These are phyloP conservation scores for Merops nubicus DNA, from an alignment of 2,113 vertebrate genomes.

Conservation along the genomic window DNA sequence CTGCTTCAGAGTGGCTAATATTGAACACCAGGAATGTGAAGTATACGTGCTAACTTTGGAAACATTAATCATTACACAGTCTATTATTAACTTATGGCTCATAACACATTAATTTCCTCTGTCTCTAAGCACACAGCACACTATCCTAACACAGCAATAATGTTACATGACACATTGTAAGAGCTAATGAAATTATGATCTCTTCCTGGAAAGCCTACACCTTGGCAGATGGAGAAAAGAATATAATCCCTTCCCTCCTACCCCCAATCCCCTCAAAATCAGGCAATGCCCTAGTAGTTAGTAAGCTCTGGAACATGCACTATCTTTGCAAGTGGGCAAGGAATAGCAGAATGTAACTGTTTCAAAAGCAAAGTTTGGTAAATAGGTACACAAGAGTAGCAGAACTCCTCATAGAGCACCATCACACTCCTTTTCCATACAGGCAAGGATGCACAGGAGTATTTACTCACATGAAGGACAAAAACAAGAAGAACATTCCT, in stretches of 20 bases:
- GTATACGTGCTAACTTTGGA: not conserved
- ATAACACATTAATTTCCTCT: not conserved
- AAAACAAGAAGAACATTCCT: slow-evolving; percentile 57
- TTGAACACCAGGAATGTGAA: not conserved
- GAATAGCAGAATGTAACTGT: not conserved
- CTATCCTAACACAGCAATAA: not conserved
- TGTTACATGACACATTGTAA: not conserved
- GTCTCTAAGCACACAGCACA: not conserved
- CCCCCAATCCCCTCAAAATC: not conserved
- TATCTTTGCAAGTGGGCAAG: not conserved
- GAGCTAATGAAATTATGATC: not conserved
- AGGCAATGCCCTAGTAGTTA: not conserved
- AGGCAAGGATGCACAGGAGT: not conserved
- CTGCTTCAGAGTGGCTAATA: not conserved
- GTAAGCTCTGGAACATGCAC: not conserved
- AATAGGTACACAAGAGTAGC: not conserved
- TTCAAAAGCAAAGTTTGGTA: not conserved
- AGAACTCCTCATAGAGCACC: not conserved
- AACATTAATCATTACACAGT: not conserved
- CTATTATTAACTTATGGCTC: not conserved
- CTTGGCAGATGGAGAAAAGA: not conserved
- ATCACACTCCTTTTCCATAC: not conserved
- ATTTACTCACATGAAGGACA: not conserved
- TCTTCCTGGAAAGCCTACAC: not conserved
- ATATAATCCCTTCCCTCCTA: not conserved